Percentiles rank a stretch among this genome's conserved stretches.
phyloP scores from a whole-genome alignment of 2,113 vertebrate genomes.

The Accipiter cooperii region DNA sequence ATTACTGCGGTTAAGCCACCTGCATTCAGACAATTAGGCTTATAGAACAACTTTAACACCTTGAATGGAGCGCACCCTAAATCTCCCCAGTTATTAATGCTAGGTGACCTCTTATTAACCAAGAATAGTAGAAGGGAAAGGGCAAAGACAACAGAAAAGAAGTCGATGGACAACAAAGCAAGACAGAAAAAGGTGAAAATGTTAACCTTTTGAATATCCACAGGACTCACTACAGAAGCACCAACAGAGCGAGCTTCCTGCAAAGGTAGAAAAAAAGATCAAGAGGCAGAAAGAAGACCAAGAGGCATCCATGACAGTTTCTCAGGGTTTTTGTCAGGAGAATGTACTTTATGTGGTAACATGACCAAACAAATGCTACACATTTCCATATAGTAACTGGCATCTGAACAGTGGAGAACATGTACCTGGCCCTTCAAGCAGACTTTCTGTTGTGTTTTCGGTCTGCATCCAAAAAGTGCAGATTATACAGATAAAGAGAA shows the following conservation, averaged over 20 bases:
- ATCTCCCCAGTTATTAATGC: background rate
- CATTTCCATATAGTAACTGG: background rate
- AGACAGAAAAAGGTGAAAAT: constrained; percentile 37
- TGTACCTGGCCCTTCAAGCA: background rate
- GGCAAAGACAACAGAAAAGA: background rate
- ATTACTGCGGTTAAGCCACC: background rate
- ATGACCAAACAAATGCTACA: background rate
- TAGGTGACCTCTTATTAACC: background rate
- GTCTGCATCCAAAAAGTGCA: background rate
- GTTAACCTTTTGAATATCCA: constrained; percentile 76
- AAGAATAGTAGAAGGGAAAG: background rate
- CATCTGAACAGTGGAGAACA: background rate
- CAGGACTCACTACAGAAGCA: constrained; percentile 69
- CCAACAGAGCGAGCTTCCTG: constrained; percentile 72
- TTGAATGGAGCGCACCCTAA: background rate
- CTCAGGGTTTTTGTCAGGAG: background rate
- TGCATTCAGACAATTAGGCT: background rate
- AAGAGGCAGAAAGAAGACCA: constrained; percentile 36
- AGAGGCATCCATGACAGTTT: background rate
- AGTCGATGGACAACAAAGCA: background rate
- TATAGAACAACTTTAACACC: background rate
- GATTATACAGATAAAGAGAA: background rate
- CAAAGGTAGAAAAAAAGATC: constrained; percentile 67
- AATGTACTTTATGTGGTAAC: background rate
- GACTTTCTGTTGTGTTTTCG: background rate